Evolutionary conservation across 1,140 invertebrate species (phyloP).

Genomic region (Nilaparvata lugens): DNA sequence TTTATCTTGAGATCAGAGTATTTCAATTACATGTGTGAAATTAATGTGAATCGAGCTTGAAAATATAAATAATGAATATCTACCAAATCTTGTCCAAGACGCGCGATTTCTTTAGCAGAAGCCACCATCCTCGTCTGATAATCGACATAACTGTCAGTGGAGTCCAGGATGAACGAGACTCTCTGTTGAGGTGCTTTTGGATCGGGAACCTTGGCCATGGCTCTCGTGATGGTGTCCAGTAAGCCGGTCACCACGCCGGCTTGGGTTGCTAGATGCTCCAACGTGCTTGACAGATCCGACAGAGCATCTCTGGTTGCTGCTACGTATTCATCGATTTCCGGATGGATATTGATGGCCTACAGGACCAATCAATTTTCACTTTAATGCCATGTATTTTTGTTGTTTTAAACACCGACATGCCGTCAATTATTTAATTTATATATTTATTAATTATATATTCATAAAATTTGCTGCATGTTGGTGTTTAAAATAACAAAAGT

Average conservation of each 20-base stretch:
- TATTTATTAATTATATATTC: too few relatives aligned
- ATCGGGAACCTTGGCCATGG: conserved; percentile 68
- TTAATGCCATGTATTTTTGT: too few relatives aligned
- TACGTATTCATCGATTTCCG: conserved; percentile 73
- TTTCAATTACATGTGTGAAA: not conserved
- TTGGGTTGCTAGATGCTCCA: conserved; percentile 78
- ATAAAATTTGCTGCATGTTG: too few relatives aligned
- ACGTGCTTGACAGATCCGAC: conserved; percentile 65
- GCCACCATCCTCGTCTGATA: conserved; percentile 96
- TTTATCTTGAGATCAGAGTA: too few relatives aligned
- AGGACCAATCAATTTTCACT: conserved; percentile 19
- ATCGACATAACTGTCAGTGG: conserved; percentile 73
- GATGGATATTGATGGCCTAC: conserved; percentile 64
- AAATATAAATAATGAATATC: conserved; percentile 24
- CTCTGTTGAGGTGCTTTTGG: conserved; percentile 38
- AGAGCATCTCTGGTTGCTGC: conserved; percentile 70
- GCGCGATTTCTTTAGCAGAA: conserved; percentile 86
- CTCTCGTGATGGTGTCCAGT: conserved; percentile 80
- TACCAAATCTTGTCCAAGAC: conserved; percentile 89
- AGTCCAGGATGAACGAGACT: conserved; percentile 18
- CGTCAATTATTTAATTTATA: too few relatives aligned
- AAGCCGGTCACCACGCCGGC: conserved; percentile 77
- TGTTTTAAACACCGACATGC: too few relatives aligned
- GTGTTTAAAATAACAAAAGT: too few relatives aligned
- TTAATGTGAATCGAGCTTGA: too few relatives aligned